A percentile compares a stretch with the other conserved stretches of the same genome.
Evolutionary conservation across 2,888 invertebrate genomes (phyloP).

Genomic region (Sicus ferrugineus): DNA sequence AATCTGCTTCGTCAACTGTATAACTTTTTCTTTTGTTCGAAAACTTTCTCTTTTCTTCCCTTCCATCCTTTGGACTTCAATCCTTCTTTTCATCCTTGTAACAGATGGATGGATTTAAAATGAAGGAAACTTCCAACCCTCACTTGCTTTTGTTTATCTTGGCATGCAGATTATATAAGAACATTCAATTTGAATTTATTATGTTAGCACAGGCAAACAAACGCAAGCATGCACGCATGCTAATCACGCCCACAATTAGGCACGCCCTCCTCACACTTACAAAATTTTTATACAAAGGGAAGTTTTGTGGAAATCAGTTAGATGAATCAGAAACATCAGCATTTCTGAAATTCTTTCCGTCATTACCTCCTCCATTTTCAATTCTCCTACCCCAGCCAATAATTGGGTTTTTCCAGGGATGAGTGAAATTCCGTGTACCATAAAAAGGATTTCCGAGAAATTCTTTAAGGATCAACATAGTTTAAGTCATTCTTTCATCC

Average conservation of each 20-base stretch:
- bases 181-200: constrained; percentile 46
- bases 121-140: constrained; percentile 28
- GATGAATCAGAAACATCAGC: not conserved
- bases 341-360: too few relatives aligned
- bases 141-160: constrained; percentile 38
- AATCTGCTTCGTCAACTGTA: constrained; percentile 3
- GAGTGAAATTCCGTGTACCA: too few relatives aligned
- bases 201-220: constrained; percentile 27
- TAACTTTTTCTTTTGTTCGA: too few relatives aligned
- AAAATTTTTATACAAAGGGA: too few relatives aligned
- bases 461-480: constrained; percentile 2
- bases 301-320: too few relatives aligned
- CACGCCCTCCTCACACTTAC: too few relatives aligned
- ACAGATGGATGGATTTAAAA: not conserved
- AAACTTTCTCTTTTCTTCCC: not conserved
- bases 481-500: not conserved
- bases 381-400: too few relatives aligned
- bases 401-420: too few relatives aligned
- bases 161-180: constrained; percentile 42
- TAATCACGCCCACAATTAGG: not conserved
- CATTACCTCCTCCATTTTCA: too few relatives aligned
- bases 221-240: too few relatives aligned
- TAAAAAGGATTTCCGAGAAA: not conserved
- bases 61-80: not conserved
- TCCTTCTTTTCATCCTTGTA: not conserved